Percentiles rank a stretch among this genome's conserved stretches.
Conservation (phyloP, 2,797 vertebrate species). For the Simalia tracyae region DNA sequence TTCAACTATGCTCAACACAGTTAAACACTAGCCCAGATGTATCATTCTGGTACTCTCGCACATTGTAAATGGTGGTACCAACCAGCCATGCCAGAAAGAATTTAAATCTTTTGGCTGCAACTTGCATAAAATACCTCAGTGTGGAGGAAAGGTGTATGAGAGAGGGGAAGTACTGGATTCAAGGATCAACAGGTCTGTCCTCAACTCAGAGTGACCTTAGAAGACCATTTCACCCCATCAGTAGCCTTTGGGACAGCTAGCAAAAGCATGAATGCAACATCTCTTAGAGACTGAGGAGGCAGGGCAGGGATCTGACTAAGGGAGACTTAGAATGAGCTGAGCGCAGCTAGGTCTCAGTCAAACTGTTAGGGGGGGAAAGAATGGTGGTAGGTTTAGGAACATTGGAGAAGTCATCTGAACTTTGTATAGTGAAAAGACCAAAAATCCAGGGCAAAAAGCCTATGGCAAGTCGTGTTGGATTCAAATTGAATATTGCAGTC, state of each 20-base stretch:
- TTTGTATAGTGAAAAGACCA: neutral
- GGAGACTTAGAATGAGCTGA: neutral
- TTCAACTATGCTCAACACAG: neutral
- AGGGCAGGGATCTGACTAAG: neutral
- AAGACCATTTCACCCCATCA: neutral
- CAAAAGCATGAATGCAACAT: neutral
- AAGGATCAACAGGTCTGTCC: neutral
- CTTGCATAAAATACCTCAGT: neutral
- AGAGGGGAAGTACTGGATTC: neutral
- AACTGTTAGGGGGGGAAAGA: neutral
- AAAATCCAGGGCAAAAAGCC: too few species aligned
- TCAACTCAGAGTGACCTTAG: neutral
- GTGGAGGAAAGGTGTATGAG: neutral
- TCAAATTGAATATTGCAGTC: neutral
- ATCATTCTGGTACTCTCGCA: neutral
- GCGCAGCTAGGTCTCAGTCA: neutral
- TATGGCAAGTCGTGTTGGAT: neutral
- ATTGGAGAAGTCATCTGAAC: neutral
- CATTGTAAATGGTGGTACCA: neutral
- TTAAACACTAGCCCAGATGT: neutral
- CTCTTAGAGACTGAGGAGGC: neutral
- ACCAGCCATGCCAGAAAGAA: neutral
- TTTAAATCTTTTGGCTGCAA: neutral
- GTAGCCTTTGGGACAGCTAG: neutral
- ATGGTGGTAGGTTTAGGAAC: neutral